Evolutionary conservation across 2,113 vertebrate genomes (phyloP).

Genomic region (Ahaetulla prasina): DNA sequence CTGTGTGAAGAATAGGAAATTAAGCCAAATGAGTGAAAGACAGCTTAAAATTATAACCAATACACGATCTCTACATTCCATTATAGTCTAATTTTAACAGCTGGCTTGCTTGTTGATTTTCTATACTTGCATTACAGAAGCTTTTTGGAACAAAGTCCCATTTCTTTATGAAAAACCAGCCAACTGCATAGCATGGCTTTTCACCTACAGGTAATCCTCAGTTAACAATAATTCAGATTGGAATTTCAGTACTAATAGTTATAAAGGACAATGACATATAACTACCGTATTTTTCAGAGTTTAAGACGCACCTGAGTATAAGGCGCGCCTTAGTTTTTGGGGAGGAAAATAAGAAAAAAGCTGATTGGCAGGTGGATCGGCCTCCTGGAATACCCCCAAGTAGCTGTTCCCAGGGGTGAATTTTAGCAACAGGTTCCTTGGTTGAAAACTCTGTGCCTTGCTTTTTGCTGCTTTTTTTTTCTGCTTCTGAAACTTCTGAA

Average conservation of each 20-base stretch:
- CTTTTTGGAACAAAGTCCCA: neutral
- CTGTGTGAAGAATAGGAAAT: neutral
- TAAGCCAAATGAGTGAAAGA: neutral
- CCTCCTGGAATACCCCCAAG: no score
- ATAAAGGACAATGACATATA: neutral
- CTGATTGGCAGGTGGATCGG: no score
- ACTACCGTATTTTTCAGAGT: no score
- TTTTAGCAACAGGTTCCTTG: no score
- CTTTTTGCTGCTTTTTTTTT: no score
- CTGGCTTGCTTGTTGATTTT: neutral
- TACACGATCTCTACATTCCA: neutral
- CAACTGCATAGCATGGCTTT: neutral
- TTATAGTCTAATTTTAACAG: neutral
- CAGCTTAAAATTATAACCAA: neutral
- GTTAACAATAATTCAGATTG: neutral
- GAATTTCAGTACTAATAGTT: neutral
- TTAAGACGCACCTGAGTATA: no score
- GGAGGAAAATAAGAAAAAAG: no score
- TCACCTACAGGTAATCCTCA: neutral
- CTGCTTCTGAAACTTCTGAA: no score
- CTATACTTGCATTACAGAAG: neutral
- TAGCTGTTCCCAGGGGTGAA: no score
- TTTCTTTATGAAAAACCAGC: neutral
- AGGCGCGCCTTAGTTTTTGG: no score
- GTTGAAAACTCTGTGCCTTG: no score